phyloP scores from a whole-genome alignment of 2,113 vertebrate species.

The Catharus fuscescens region DNA sequence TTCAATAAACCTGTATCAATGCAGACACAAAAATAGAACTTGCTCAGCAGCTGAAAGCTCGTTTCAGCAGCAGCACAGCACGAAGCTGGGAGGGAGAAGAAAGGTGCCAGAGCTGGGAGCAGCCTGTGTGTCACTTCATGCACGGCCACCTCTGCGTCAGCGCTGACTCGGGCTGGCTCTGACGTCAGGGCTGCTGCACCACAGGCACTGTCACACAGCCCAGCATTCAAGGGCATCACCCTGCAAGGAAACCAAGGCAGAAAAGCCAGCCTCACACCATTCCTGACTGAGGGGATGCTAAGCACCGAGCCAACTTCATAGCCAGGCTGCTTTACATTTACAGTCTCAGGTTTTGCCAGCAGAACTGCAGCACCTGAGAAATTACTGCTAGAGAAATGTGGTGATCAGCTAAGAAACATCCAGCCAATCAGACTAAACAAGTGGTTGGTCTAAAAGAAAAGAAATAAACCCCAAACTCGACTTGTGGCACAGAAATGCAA shows the following conservation, averaged over 20 bases:
- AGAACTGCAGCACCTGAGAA: background rate
- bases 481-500: background rate
- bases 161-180: background rate
- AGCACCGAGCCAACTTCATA: accelerated
- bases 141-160: background rate
- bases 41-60: background rate
- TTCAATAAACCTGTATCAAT: background rate
- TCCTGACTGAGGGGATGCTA: background rate
- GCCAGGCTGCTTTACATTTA: accelerated
- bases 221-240: background rate
- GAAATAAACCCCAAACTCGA: background rate
- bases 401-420: background rate
- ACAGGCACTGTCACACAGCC: background rate
- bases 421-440: background rate
- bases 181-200: background rate
- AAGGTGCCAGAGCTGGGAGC: background rate
- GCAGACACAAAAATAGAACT: background rate
- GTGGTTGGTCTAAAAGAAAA: background rate
- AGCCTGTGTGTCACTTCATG: background rate
- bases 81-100: accelerated
- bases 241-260: accelerated
- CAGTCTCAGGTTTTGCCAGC: background rate
- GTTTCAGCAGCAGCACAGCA: background rate
- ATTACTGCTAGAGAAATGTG: background rate
- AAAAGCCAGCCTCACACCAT: background rate